Percentiles rank a stretch among this genome's conserved stretches.
Evolutionary conservation across 2,888 invertebrate genomes (phyloP).

Genomic region (Lamellibrachia satsuma): DNA sequence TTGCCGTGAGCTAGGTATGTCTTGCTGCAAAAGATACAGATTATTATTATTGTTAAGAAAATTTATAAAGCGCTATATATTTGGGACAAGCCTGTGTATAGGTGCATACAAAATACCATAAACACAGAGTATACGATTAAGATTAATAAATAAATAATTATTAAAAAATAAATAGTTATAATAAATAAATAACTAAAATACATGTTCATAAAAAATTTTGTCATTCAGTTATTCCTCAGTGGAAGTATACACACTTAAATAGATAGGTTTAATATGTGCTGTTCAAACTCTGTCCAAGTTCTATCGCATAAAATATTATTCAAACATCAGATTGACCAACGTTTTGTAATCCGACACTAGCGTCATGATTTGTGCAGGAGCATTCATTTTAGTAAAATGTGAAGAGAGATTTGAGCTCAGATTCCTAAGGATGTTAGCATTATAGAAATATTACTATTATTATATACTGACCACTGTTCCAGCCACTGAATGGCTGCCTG

Average conservation of each 20-base stretch:
- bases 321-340: no score
- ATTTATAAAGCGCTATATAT: no score
- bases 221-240: no score
- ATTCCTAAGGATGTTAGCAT: no score
- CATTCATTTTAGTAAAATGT: background rate
- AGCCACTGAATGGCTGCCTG: slow-evolving; percentile 85
- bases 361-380: background rate
- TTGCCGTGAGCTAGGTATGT: slow-evolving; percentile 72
- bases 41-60: background rate
- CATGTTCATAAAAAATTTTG: no score
- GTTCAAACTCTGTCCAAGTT: background rate
- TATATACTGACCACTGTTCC: slow-evolving; percentile 52
- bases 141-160: no score
- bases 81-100: no score
- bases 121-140: no score
- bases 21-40: slow-evolving; percentile 65
- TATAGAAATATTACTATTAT: background rate
- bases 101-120: no score
- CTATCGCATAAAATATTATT: background rate
- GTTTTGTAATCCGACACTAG: background rate
- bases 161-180: no score
- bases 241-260: no score
- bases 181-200: no score
- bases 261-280: background rate
- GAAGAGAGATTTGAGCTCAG: background rate